Evolutionary conservation across 2,888 invertebrate species (phyloP), one percentile per base, ranked within the genome.

Genomic region (Drosophila peninsularis): DNA sequence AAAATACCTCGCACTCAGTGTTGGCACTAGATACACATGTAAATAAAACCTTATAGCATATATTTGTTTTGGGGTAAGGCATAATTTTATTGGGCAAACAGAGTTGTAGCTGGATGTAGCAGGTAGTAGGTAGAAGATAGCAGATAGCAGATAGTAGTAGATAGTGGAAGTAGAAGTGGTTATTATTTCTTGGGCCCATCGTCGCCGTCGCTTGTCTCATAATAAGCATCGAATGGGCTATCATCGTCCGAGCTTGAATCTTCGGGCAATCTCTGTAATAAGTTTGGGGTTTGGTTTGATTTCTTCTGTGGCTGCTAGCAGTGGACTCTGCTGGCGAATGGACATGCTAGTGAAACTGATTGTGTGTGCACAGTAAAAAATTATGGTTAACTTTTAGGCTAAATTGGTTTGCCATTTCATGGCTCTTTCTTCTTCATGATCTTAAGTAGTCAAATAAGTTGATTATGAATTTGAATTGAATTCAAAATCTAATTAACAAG

Each of bases 181-280:
- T 58, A 30, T 74, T 79, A 84, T 83, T 88, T 88, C 69, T 72
- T 87, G 68, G 88, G 62, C 57, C 60, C 89, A 73, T 88, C 89
- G 34, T 90, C 89, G 70, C 83, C 81, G 58, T 90, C 92, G 74
- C 88, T 91, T 88, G 90, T 90, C 73, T 91, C 91, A 81, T 89
- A 82, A 84, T 90, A 87, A 78, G 90, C 91, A 86, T 92, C 92
- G 62, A 92, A 92, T 52, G 91, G 92, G 82, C 87, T 90, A 90
- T 91, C 91, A 82, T 92, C 92, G 61, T 90, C 90, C 62, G 92
- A 91, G 81, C 91, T 90, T 82, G 91, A 91, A 80, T 92, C 92
- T 90, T 92, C 92, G 69, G 91, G 92, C 71, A 90, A 83, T 82
- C 82, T 90, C 90, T 91, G 90, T 74, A 90, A 82, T 82, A 79